A percentile compares a stretch with the other conserved stretches of the same genome.
Evolutionary conservation across 2,797 vertebrate genomes (phyloP).

Genomic region (Sebastes minor): DNA sequence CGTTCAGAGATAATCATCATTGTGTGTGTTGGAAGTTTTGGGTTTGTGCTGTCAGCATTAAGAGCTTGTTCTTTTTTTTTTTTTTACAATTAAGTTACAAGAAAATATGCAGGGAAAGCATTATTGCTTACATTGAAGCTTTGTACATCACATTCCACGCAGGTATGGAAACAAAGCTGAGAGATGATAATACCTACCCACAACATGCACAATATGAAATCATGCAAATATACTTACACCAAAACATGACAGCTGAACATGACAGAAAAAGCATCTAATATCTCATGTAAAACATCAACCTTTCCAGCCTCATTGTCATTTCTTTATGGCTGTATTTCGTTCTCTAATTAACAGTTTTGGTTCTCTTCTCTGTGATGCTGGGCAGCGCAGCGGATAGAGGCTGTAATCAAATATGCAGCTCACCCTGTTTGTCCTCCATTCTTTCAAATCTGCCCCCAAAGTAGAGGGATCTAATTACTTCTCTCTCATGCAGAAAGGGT

Average conservation of each 20-base stretch:
- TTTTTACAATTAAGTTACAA: neutral
- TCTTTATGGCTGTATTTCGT: neutral
- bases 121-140: neutral
- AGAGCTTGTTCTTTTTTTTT: neutral
- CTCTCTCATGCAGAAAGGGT: slow-evolving; percentile 22
- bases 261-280: neutral
- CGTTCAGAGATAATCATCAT: neutral
- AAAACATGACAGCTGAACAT: neutral
- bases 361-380: neutral
- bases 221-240: neutral
- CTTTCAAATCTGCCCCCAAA: slow-evolving; percentile 42
- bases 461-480: slow-evolving; percentile 45
- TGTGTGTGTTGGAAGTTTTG: neutral
- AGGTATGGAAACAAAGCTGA: slow-evolving; percentile 4
- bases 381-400: neutral
- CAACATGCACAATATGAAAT: neutral
- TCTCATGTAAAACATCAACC: neutral
- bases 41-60: neutral
- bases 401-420: slow-evolving; percentile 34
- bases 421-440: slow-evolving; percentile 27
- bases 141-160: neutral
- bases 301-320: neutral
- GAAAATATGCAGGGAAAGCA: neutral
- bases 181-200: neutral
- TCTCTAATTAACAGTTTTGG: neutral